Evolutionary conservation across 2,797 vertebrate species (phyloP).

Genomic region (Denticeps clupeoides): DNA sequence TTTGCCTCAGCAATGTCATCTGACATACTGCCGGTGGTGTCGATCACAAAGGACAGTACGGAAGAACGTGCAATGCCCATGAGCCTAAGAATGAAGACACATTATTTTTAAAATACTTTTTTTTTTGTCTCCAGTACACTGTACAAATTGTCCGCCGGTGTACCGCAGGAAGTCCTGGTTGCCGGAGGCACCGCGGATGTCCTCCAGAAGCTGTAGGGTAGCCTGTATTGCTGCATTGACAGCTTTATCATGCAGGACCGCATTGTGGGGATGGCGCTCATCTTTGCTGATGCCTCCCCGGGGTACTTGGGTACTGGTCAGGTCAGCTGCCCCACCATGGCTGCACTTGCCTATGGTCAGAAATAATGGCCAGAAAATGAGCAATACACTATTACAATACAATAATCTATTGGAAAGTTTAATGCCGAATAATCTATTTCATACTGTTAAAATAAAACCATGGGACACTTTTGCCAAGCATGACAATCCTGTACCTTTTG

Average conservation of each 20-base stretch:
- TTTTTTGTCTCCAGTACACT: too few species aligned
- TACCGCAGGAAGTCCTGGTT: constrained; percentile 50
- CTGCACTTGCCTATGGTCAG: constrained; percentile 57
- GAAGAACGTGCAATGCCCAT: constrained; percentile 55
- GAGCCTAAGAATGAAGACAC: constrained; percentile 34
- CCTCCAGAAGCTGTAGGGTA: constrained; percentile 46
- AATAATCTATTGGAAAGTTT: too few species aligned
- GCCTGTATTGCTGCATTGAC: constrained; percentile 39
- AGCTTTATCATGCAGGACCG: constrained; percentile 37
- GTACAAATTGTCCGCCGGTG: too few species aligned
- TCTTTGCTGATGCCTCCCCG: constrained; percentile 58
- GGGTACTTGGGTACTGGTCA: constrained; percentile 36
- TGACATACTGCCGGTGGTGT: constrained; percentile 60
- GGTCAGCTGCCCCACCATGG: constrained; percentile 54
- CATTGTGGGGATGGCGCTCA: constrained; percentile 35
- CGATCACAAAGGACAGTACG: constrained; percentile 57
- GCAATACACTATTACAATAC: too few species aligned
- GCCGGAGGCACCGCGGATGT: constrained; percentile 44
- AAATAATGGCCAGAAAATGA: too few species aligned
- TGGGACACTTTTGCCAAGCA: too few species aligned
- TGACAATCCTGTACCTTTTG: constrained; percentile 50
- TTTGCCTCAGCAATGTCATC: constrained; percentile 47
- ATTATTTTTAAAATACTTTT: background rate
- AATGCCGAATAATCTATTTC: too few species aligned
- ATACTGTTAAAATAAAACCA: too few species aligned